Conservation (phyloP, 2,113 vertebrate species). For the Menura novaehollandiae region DNA sequence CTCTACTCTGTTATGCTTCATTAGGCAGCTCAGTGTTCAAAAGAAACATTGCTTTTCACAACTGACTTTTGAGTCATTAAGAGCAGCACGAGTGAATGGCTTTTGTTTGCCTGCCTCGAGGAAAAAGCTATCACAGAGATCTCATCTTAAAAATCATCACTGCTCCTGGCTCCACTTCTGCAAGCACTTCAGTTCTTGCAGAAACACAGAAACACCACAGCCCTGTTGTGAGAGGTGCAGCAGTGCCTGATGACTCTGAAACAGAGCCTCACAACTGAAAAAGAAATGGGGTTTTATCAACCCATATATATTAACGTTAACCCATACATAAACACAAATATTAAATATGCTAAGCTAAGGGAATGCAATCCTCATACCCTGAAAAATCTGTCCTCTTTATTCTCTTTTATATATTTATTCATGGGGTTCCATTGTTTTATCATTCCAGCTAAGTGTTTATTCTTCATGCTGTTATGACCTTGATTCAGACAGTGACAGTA, state of each 20-base stretch:
- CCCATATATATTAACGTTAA: background rate
- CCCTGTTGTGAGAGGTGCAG: background rate
- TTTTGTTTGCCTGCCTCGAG: background rate
- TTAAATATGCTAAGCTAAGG: rapidly evolving
- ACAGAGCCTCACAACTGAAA: background rate
- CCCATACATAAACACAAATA: background rate
- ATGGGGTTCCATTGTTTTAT: background rate
- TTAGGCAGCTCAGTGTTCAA: background rate
- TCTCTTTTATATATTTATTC: background rate
- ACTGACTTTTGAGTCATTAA: background rate
- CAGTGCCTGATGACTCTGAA: background rate
- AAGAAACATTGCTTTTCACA: background rate
- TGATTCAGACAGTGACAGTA: background rate
- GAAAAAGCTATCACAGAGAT: background rate
- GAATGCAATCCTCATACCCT: background rate
- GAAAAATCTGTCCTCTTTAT: background rate
- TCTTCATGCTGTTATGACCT: background rate
- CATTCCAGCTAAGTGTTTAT: background rate
- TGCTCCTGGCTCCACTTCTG: background rate
- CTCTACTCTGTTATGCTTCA: background rate
- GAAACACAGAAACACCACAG: background rate
- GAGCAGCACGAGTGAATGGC: background rate
- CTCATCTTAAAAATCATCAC: background rate
- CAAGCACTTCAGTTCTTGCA: background rate
- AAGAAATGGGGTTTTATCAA: background rate